Evolutionary conservation across 2,797 vertebrate genomes (phyloP).

Genomic region (Halcyon smyrnensis): DNA sequence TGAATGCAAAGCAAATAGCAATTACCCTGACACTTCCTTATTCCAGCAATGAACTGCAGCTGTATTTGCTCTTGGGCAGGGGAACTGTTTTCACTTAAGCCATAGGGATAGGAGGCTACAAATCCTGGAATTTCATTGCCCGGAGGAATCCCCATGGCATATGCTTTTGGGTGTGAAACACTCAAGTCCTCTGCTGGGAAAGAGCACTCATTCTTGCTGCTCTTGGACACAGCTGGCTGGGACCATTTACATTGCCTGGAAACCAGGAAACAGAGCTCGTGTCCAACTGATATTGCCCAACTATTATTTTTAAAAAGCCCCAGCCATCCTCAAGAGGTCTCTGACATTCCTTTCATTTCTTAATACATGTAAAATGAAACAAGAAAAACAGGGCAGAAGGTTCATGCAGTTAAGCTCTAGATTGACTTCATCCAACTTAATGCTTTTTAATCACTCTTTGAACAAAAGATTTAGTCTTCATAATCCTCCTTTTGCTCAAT

Average conservation of each 20-base stretch:
- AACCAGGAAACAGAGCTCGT: neutral
- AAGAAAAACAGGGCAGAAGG: constrained; percentile 44
- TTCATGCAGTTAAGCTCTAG: constrained; percentile 71
- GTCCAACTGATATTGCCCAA: neutral
- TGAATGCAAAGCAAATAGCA: constrained; percentile 4
- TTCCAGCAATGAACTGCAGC: neutral
- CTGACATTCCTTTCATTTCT: constrained; percentile 42
- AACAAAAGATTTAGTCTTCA: constrained; percentile 79
- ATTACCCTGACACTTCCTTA: neutral
- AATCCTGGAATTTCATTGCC: neutral
- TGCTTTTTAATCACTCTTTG: constrained; percentile 81
- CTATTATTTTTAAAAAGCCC: neutral
- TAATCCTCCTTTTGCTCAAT: constrained; percentile 78
- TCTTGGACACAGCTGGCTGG: neutral
- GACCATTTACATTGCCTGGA: neutral
- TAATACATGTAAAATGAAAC: constrained; percentile 26
- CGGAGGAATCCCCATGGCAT: neutral
- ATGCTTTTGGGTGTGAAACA: neutral
- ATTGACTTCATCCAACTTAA: constrained; percentile 76
- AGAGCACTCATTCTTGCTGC: neutral
- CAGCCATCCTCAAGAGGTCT: constrained; percentile 17
- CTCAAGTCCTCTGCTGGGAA: neutral
- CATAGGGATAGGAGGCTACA: neutral
- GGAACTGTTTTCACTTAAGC: neutral
- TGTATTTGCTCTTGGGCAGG: constrained; percentile 15